These are phyloP conservation scores for Sphyrna mokarran DNA, from an alignment of 2,113 vertebrate species.

Conservation along the genomic window DNA sequence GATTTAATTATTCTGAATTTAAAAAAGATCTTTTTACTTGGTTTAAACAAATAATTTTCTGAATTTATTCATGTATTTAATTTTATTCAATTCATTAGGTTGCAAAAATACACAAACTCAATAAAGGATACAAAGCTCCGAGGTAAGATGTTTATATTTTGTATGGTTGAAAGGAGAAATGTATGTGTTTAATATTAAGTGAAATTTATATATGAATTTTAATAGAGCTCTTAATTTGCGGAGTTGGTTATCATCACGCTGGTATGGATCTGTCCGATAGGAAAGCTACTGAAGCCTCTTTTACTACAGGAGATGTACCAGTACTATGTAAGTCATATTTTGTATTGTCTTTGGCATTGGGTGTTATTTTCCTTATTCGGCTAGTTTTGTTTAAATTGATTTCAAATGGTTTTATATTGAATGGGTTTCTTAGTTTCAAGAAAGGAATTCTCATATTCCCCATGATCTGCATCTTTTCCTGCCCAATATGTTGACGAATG, in stretches of 20 bases:
- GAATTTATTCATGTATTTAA: conserved; percentile 38
- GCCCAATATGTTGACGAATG: not conserved
- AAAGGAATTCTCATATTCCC: not conserved
- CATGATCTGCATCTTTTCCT: not conserved
- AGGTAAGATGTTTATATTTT: conserved; percentile 60
- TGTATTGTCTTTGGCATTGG: not conserved
- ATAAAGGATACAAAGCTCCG: conserved; percentile 79
- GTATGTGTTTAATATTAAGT: conserved; percentile 6
- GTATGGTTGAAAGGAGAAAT: conserved; percentile 14
- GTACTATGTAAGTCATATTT: conserved; percentile 78
- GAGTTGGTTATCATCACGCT: conserved; percentile 91
- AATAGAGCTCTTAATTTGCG: conserved; percentile 72
- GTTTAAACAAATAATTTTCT: not conserved
- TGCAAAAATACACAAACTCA: conserved; percentile 73
- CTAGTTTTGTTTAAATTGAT: not conserved
- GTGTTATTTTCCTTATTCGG: not conserved
- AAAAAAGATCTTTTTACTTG: not conserved
- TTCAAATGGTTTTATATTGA: not conserved
- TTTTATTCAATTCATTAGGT: conserved; percentile 54
- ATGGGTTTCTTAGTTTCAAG: not conserved
- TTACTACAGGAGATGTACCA: conserved; percentile 77
- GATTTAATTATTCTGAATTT: not conserved
- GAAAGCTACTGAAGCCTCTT: conserved; percentile 78
- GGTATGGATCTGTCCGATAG: conserved; percentile 84
- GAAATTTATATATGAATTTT: conserved; percentile 42